Conservation (phyloP, 1,140 invertebrate genomes). For the Aphelinus atriplicis region DNA sequence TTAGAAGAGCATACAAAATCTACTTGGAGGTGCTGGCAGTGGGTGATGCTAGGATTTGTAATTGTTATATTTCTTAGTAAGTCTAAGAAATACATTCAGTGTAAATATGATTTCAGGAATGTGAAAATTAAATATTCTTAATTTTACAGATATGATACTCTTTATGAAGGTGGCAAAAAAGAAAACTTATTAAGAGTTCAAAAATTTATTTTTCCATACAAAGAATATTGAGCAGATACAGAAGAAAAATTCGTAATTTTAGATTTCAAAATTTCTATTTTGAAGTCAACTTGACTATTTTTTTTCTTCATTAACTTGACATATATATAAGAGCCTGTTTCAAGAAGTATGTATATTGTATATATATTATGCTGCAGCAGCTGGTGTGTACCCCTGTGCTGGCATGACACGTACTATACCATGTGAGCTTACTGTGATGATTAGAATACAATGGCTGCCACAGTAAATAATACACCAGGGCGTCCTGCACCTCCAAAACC, state of each 20-base stretch:
- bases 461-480: conserved; percentile 43
- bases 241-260: too few species aligned
- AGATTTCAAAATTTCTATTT: too few species aligned
- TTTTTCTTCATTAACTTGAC: too few species aligned
- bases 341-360: background rate
- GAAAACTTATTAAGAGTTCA: conserved; percentile 46
- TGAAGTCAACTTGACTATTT: too few species aligned
- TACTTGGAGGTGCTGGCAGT: conserved; percentile 93
- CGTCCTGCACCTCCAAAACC: conserved; percentile 53
- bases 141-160: conserved; percentile 76
- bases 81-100: conserved; percentile 48
- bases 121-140: conserved; percentile 36
- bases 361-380: too few species aligned
- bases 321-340: too few species aligned
- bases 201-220: too few species aligned
- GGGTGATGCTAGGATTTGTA: conserved; percentile 87
- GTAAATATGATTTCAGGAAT: background rate
- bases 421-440: conserved; percentile 30
- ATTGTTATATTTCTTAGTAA: conserved; percentile 87
- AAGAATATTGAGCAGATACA: too few species aligned
- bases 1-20: conserved; percentile 85
- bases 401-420: conserved; percentile 25
- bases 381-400: too few species aligned
- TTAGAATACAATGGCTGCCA: conserved; percentile 45
- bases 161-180: conserved; percentile 83